Conservation (phyloP, 2,797 vertebrate genomes). For the Neosilurus mollespiculum region DNA sequence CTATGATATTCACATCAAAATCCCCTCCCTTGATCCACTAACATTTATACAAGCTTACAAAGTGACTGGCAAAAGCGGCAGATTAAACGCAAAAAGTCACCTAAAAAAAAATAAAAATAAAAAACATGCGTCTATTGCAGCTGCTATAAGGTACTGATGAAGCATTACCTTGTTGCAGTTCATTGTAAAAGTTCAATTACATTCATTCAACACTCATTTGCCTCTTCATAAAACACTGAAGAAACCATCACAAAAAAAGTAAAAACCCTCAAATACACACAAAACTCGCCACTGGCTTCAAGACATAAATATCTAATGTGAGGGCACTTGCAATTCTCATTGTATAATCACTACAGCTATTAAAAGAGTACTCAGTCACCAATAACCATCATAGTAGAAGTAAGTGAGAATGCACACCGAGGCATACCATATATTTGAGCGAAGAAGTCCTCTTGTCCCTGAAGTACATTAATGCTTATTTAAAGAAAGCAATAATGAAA, state of each 20-base stretch:
- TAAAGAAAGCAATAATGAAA: constrained; percentile 50
- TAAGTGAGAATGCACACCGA: constrained; percentile 71
- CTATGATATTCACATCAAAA: constrained; percentile 47
- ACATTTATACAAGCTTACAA: constrained; percentile 54
- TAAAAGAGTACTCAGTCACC: constrained; percentile 69
- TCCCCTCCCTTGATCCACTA: constrained; percentile 24
- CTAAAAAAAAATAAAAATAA: constrained; percentile 34
- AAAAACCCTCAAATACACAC: constrained; percentile 61
- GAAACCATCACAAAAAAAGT: constrained; percentile 64
- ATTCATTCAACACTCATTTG: constrained; percentile 67
- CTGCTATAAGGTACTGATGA: constrained; percentile 47
- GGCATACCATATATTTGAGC: constrained; percentile 69
- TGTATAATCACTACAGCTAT: constrained; percentile 74
- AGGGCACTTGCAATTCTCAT: constrained; percentile 77
- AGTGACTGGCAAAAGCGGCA: constrained; percentile 51
- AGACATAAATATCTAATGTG: constrained; percentile 70
- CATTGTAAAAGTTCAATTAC: constrained; percentile 64
- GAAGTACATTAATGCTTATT: constrained; percentile 56
- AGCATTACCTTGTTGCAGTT: constrained; percentile 58
- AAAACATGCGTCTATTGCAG: constrained; percentile 55
- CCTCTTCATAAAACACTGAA: constrained; percentile 65
- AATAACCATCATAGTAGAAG: constrained; percentile 70
- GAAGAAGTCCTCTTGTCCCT: constrained; percentile 61
- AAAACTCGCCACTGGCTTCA: constrained; percentile 68
- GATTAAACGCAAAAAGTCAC: constrained; percentile 47